Percentiles rank a stretch among this genome's conserved stretches.
Evolutionary conservation across 2,797 vertebrate genomes (phyloP).

Genomic region (Brachyrhaphis roseni): DNA sequence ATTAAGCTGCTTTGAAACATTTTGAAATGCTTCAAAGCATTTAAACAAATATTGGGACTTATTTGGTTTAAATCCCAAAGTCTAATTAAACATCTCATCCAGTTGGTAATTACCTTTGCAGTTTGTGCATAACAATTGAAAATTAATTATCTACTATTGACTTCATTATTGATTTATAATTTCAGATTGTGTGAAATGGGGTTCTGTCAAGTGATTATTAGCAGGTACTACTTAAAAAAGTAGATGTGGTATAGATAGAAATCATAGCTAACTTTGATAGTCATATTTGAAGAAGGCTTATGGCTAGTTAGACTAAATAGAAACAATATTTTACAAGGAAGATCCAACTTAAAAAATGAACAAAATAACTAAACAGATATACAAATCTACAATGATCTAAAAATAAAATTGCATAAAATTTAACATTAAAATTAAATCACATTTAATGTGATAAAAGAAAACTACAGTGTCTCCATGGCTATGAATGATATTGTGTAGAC

Average conservation of each 20-base stretch:
- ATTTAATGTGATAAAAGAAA: no score
- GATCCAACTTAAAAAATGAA: no score
- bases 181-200: neutral
- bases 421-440: no score
- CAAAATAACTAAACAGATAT: no score
- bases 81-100: conserved; percentile 2
- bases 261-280: neutral
- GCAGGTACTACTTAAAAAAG: neutral
- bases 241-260: neutral
- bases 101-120: neutral
- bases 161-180: neutral
- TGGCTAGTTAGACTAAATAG: neutral
- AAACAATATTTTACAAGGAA: no score
- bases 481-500: no score
- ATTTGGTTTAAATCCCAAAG: neutral
- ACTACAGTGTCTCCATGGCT: no score
- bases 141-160: neutral
- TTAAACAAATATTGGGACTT: neutral
- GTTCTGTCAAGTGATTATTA: neutral
- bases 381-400: no score
- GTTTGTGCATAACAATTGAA: neutral
- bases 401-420: no score
- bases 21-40: neutral
- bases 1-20: conserved; percentile 16
- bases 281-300: neutral